Evolutionary conservation across 2,888 invertebrate species (phyloP).

Genomic region (Ypsolopha sequella): DNA sequence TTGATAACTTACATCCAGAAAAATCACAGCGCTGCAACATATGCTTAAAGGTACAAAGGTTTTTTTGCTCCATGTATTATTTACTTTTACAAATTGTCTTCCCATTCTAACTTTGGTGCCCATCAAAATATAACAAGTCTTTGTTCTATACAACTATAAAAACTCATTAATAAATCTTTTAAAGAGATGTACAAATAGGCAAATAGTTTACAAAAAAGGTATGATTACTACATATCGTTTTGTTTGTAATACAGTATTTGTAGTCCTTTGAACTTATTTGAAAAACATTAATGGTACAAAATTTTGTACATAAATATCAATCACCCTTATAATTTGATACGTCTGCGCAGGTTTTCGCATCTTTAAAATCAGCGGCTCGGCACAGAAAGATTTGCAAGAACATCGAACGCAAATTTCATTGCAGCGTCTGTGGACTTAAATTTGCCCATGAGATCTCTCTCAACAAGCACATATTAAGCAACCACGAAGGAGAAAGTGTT

Average conservation of each 20-base stretch:
- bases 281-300: too few relatives aligned
- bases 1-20: constrained; percentile 55
- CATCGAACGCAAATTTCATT: constrained; percentile 43
- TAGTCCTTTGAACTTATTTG: neutral
- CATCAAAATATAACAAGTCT: too few relatives aligned
- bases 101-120: too few relatives aligned
- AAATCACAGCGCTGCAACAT: constrained; percentile 59
- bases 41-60: constrained; percentile 50
- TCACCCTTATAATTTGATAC: neutral
- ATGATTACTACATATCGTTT: too few relatives aligned
- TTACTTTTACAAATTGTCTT: too few relatives aligned
- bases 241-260: too few relatives aligned
- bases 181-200: neutral
- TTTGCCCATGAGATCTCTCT: constrained; percentile 58
- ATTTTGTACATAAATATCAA: too few relatives aligned
- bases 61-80: too few relatives aligned
- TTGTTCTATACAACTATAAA: neutral
- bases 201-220: neutral
- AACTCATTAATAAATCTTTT: neutral
- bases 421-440: constrained; percentile 46
- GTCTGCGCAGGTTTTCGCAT: constrained; percentile 44
- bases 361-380: constrained; percentile 57
- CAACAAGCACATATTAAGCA: constrained; percentile 55
- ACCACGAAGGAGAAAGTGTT: constrained; percentile 54
- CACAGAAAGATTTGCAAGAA: constrained; percentile 51